Base-by-base conservation (phyloP, 2,113 vertebrate species). In the Brienomyrus longianalis region DNA sequence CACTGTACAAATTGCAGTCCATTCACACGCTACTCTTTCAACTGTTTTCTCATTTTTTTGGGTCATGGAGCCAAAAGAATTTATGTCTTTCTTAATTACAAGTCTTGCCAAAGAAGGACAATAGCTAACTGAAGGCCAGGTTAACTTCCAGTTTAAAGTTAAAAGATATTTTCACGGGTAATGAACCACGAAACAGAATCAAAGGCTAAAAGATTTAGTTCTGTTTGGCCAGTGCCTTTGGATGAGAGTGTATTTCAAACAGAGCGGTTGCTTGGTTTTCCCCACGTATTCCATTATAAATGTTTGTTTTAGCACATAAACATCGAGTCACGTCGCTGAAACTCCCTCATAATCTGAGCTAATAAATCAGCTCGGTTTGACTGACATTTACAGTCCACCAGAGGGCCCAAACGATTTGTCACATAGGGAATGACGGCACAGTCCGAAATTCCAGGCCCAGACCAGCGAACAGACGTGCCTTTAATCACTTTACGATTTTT, bases 401-500 rank as follows among this genome's bases (percentile, higher is more conserved):
- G 80, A 59, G 80, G 52, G 23, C n/a, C 52, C 31, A 48, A 83
- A 56, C 52, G 11, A 56, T 85, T 89, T 89, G 52, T 89, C 31
- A 27, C 89, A 31, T 43, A 31, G 43, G 39, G 51, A 62, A 15
- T 62, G 85, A 62, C 6, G 43, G 35, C 19, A 35, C 15, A 83
- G 31, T 13, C 77, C 47, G 56, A 84, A 59, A 80, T 88, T 83
- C 85, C 48, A 77, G 47, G 83, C 1, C n/a, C 13, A 48, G 51
- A 80, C 80, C 45, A 74, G 27, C 21, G 88, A 80, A 89, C 77
- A 88, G 89, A 86, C 54, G 83, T 11, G 19, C 35, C 45, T 74
- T 89, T 89, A 88, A 89, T 74, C 88, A 43, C 85, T 87, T 88
- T 66, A 66, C 21, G 35, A 11, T 47, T 89, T 85, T 90, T 51